Evolutionary conservation across 2,797 vertebrate genomes (phyloP), one percentile per base, ranked within the genome.

Genomic region (Balearica regulorum): DNA sequence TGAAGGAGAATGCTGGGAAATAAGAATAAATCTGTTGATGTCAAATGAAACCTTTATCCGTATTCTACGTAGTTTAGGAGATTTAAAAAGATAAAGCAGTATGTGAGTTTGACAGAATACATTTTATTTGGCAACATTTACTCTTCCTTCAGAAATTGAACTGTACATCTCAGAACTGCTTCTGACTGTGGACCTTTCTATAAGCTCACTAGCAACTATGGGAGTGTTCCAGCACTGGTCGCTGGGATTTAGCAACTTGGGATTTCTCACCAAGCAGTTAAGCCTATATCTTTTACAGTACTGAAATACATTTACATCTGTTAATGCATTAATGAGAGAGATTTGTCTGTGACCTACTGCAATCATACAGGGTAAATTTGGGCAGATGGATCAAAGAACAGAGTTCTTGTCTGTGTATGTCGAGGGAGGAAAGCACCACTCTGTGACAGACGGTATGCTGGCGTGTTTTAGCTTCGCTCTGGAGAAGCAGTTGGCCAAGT

Each of bases 291-390:
- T 70, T 72, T 77, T 51, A 83, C 22, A n/a, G 46, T 86, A 6
- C 12, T 89, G 12, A 78, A 91, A 75, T 62, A 25, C 19, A 4
- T 87, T 90, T 90, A 6, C 87, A 82, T 75, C 93, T 92, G 49
- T 70, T 86, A 88, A 89, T 53, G 57, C 41, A n/a, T 89, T 82
- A 55, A 88, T 28, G 68, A 88, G 94, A 85, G 89, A 75, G 83
- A 54, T 10, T 89, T 93, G 89, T 86, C 87, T 58, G 1, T 94
- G 96, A 95, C 95, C 90, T 93, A 35, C 94, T 94, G 80, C 92
- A 46, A 94, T 93, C 91, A 83, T 90, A 87, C 28, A 51, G 96
- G 80, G 93, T 75, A 86, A 71, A 86, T 91, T 84, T 64, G 62
- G 88, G 84, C 93, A 94, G 90, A 78, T 60, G 37, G 82, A 77